Evolutionary conservation across 2,797 vertebrate species (phyloP).

Genomic region (Fistularia commersonii): DNA sequence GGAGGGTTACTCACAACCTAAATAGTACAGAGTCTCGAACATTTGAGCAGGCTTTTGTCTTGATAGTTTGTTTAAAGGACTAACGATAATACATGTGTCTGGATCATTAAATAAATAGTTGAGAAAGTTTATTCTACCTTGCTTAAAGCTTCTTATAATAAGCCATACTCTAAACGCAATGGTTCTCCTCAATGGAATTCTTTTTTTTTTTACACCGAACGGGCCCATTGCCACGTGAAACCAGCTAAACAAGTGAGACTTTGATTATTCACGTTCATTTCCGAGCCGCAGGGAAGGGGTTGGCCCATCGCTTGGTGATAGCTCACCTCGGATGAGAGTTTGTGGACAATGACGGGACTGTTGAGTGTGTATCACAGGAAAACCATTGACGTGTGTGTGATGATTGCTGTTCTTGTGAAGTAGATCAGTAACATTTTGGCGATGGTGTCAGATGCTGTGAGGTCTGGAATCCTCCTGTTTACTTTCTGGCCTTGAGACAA

Average conservation of each 20-base stretch:
- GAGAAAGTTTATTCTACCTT: not conserved
- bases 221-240: conserved; percentile 18
- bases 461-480: conserved; percentile 23
- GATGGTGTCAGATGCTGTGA: no score
- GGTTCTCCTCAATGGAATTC: not conserved
- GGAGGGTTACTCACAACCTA: no score
- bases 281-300: conserved; percentile 32
- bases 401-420: conserved; percentile 54
- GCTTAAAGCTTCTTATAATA: not conserved
- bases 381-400: conserved; percentile 36
- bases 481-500: conserved; percentile 47
- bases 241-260: conserved; percentile 28
- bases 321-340: conserved; percentile 33
- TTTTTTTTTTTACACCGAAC: conserved; percentile 12
- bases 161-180: conserved; percentile 1
- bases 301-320: conserved; percentile 50
- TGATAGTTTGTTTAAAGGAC: no score
- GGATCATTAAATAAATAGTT: no score
- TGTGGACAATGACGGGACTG: conserved; percentile 44
- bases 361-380: conserved; percentile 38
- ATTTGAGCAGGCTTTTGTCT: no score
- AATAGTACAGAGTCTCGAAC: no score
- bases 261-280: conserved; percentile 43
- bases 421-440: conserved; percentile 29
- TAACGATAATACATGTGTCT: no score